Evolutionary conservation across 2,888 invertebrate genomes (phyloP).

Genomic region (Muscina levida): DNA sequence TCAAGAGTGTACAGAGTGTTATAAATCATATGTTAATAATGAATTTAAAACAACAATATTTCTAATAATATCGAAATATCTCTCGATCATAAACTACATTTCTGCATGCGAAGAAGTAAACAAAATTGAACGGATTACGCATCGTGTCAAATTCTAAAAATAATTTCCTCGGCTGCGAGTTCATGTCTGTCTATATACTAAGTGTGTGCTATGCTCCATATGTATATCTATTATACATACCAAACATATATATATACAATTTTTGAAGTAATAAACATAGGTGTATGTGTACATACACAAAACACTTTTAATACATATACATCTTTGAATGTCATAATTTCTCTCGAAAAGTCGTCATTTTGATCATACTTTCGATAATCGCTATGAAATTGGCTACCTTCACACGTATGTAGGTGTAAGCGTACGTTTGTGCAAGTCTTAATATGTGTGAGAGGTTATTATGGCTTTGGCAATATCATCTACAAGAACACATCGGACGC

Average conservation of each 20-base stretch:
- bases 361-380: no score
- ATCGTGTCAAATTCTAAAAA: conserved; percentile 24
- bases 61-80: not conserved
- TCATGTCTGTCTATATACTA: not conserved
- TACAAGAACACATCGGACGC: no score
- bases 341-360: not conserved
- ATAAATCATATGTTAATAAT: no score
- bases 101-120: conserved; percentile 9
- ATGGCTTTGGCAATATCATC: no score
- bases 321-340: conserved; percentile 20
- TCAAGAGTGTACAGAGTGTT: no score
- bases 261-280: not conserved
- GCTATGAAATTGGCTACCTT: no score
- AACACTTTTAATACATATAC: no score
- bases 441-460: not conserved
- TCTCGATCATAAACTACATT: not conserved
- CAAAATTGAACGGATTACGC: conserved; percentile 26
- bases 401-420: no score
- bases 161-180: not conserved
- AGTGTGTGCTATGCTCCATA: not conserved
- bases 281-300: not conserved
- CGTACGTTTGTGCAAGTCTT: no score
- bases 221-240: not conserved
- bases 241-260: not conserved
- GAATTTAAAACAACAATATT: no score